Evolutionary conservation across 2,113 vertebrate species (phyloP).

Genomic region (Caranx melampygus): DNA sequence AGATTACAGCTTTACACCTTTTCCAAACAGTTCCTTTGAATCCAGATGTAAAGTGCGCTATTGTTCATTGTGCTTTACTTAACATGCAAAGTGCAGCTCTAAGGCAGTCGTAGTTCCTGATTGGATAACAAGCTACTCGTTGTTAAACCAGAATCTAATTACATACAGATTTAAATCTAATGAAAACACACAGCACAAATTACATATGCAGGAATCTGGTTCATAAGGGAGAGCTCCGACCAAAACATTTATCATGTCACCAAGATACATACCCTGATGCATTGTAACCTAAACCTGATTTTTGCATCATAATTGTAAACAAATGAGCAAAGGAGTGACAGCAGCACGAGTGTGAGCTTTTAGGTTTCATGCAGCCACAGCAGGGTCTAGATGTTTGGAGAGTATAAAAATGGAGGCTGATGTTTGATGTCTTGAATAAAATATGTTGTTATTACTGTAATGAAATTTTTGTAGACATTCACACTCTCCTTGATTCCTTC

Average conservation of each 20-base stretch:
- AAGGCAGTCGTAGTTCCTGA: neutral
- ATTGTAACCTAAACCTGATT: neutral
- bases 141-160: conserved; percentile 23
- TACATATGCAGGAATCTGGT: conserved; percentile 5
- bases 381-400: no score
- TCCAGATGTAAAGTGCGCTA: neutral
- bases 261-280: neutral
- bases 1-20: no score
- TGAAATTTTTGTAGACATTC: no score
- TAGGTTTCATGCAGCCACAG: no score
- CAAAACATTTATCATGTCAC: conserved; percentile 8
- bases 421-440: no score
- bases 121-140: conserved; percentile 30
- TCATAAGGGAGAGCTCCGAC: neutral
- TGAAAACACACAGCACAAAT: conserved; percentile 42
- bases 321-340: neutral
- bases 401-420: no score
- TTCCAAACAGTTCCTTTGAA: neutral
- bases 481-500: no score
- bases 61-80: neutral
- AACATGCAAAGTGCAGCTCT: neutral
- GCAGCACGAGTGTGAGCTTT: no score
- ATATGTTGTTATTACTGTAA: no score
- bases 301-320: neutral
- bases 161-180: conserved; percentile 25